These are phyloP conservation scores for Caenorhabditis sp. DNA, from an alignment of 2,888 invertebrate genomes.

Conservation along the genomic window DNA sequence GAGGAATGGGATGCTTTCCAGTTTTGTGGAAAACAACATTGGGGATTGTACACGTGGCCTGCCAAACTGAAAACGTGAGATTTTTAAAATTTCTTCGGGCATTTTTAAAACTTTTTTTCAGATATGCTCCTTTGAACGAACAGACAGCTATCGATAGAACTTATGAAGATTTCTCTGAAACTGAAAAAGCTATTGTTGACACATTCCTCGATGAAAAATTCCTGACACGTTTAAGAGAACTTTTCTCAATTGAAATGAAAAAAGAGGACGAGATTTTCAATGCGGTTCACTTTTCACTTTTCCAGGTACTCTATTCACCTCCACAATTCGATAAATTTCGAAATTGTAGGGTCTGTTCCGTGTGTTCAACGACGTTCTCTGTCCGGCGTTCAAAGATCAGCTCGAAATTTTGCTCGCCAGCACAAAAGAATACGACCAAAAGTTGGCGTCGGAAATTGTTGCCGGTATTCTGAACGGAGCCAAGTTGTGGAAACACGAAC, in stretches of 20 bases:
- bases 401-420: slow-evolving; percentile 77
- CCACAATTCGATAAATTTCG: background rate
- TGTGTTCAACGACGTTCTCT: slow-evolving; percentile 79
- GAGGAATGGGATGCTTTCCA: slow-evolving; percentile 81
- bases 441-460: slow-evolving; percentile 82
- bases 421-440: slow-evolving; percentile 44
- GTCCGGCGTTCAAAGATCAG: slow-evolving; percentile 77
- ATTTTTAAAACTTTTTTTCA: slow-evolving; percentile 10
- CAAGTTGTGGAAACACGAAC: slow-evolving; percentile 63
- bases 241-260: slow-evolving; percentile 76
- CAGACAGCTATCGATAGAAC: slow-evolving; percentile 56
- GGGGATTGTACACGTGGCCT: slow-evolving; percentile 76
- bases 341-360: slow-evolving; percentile 77
- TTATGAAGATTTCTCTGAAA: slow-evolving; percentile 39
- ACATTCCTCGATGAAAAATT: slow-evolving; percentile 42
- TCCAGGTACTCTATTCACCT: slow-evolving; percentile 76
- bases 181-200: slow-evolving; percentile 55
- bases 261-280: slow-evolving; percentile 85
- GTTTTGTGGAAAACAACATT: slow-evolving; percentile 79
- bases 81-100: background rate
- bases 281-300: slow-evolving; percentile 78
- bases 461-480: slow-evolving; percentile 83
- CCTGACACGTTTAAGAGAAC: slow-evolving; percentile 42
- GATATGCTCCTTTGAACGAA: slow-evolving; percentile 57
- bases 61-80: slow-evolving; percentile 67